Conservation (phyloP, 1,140 invertebrate genomes). For the Bicyclus anynana region DNA sequence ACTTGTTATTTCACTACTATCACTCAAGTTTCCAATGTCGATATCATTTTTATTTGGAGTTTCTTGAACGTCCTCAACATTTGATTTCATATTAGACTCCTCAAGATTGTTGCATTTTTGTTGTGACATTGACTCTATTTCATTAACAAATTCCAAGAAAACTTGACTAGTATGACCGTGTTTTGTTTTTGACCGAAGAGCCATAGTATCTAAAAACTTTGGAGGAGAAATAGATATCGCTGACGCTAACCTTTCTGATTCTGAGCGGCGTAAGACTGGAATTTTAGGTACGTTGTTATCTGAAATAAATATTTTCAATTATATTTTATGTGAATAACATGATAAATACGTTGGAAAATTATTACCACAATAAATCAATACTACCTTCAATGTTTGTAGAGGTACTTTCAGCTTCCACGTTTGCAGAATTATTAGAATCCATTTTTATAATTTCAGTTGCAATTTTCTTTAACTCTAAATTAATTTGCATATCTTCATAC, state of each 20-base stretch:
- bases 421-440: conserved; percentile 1
- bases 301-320: conserved; percentile 41
- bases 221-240: conserved; percentile 78
- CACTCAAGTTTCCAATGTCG: conserved; percentile 61
- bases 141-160: conserved; percentile 68
- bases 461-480: conserved; percentile 8
- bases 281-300: conserved; percentile 66
- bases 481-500: conserved; percentile 39
- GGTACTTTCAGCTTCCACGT: not conserved
- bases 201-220: conserved; percentile 84
- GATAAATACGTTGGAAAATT: not conserved
- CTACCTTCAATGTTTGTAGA: conserved; percentile 15
- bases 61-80: not conserved
- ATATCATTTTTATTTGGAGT: conserved; percentile 28
- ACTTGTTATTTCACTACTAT: conserved; percentile 66
- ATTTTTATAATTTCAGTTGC: conserved; percentile 2
- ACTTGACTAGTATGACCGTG: conserved; percentile 79
- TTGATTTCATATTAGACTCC: not conserved
- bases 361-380: not conserved
- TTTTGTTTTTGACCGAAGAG: conserved; percentile 81
- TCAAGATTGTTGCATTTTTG: conserved; percentile 29
- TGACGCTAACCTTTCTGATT: conserved; percentile 69
- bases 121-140: conserved; percentile 42
- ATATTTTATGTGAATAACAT: conserved; percentile 9
- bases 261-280: conserved; percentile 56